A percentile compares a stretch with the other conserved stretches of the same genome.
Evolutionary conservation across 2,113 vertebrate species (phyloP).

Genomic region (Dendrocopos noguchii): DNA sequence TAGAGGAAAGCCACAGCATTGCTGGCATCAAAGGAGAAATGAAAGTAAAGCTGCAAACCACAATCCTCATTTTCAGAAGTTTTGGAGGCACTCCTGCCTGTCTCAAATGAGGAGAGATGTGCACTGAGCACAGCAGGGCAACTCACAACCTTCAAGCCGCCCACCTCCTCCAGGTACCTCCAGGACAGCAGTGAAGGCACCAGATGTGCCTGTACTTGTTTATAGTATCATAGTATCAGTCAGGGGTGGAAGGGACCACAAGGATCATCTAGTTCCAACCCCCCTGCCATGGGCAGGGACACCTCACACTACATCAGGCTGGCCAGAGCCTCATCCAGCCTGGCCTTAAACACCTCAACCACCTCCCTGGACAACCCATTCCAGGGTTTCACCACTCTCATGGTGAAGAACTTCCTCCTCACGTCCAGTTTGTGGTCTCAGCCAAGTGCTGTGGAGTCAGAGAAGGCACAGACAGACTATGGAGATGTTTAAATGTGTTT

Average conservation of each 20-base stretch:
- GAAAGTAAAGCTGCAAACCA: background rate
- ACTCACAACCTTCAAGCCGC: rapidly evolving
- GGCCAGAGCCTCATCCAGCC: too few species aligned
- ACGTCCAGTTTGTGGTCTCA: background rate
- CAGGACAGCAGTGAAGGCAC: background rate
- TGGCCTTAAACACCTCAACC: too few species aligned
- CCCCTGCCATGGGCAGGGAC: too few species aligned
- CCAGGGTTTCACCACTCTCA: too few species aligned
- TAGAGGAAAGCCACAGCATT: background rate
- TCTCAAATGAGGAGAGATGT: background rate
- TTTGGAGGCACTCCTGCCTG: background rate
- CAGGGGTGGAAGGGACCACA: too few species aligned
- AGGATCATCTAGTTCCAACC: too few species aligned
- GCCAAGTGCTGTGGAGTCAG: background rate
- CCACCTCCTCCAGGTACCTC: background rate
- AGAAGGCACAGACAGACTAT: background rate
- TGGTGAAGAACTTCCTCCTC: too few species aligned
- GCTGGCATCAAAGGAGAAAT: background rate
- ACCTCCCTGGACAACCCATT: too few species aligned
- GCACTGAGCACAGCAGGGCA: background rate
- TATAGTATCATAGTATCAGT: background rate
- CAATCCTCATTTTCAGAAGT: background rate
- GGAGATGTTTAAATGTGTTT: background rate
- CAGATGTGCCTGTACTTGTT: rapidly evolving
- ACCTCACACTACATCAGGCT: too few species aligned